Percentiles rank a stretch among this genome's conserved stretches.
Conservation (phyloP, 1,140 invertebrate species). For the Telenomus remus region DNA sequence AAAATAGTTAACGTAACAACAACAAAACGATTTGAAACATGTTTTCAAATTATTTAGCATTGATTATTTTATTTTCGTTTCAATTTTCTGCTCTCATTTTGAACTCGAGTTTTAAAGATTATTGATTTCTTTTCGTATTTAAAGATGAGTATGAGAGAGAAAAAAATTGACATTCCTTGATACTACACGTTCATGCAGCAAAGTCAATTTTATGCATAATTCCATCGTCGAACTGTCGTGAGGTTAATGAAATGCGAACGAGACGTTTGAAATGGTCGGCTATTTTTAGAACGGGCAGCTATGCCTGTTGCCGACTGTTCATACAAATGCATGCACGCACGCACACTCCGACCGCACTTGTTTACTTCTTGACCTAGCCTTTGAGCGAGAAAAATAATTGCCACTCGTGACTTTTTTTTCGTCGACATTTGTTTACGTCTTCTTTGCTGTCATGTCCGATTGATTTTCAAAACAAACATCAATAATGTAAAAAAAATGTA, state of each 20-base stretch:
- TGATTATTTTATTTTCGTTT: not conserved
- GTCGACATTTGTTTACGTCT: not conserved
- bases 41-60: no score
- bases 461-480: not conserved
- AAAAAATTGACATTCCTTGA: conserved; percentile 3
- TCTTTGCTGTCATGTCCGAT: no score
- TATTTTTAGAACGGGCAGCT: conserved; percentile 27
- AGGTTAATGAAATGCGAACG: conserved; percentile 49
- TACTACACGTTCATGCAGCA: conserved; percentile 6
- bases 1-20: no score
- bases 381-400: conserved; percentile 26
- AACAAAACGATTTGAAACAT: no score
- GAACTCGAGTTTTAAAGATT: no score
- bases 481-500: not conserved
- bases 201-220: conserved; percentile 46
- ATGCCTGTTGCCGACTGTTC: conserved; percentile 5
- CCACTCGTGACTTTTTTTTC: conserved; percentile 4
- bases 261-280: conserved; percentile 37
- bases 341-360: conserved; percentile 2
- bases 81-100: no score
- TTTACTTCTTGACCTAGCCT: conserved; percentile 47
- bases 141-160: no score
- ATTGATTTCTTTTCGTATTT: not conserved
- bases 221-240: conserved; percentile 30
- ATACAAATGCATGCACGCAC: not conserved